phyloP scores from a whole-genome alignment of 1,140 invertebrate genomes.

The Leucophenga varia region DNA sequence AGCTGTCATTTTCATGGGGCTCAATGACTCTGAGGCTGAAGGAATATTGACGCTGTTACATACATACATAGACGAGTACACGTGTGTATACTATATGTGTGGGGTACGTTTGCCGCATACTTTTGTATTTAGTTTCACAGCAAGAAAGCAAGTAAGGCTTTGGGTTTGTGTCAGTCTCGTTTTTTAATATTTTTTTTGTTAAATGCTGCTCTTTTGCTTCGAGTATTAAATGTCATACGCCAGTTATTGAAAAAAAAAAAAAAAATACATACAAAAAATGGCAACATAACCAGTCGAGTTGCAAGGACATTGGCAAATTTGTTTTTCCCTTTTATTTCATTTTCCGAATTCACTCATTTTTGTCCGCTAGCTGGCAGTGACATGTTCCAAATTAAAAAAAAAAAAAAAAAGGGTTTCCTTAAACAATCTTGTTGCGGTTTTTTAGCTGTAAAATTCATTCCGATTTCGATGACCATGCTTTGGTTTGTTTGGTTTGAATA shows the following conservation, averaged over 20 bases:
- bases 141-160: constrained; percentile 5
- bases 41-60: no score
- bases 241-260: constrained; percentile 4
- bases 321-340: constrained; percentile 33
- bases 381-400: constrained; percentile 54
- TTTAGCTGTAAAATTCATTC: background rate
- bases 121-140: no score
- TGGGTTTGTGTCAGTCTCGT: background rate
- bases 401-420: constrained; percentile 52
- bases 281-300: constrained; percentile 41
- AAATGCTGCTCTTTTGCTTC: constrained; percentile 20
- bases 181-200: background rate
- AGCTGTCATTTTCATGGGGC: constrained; percentile 43
- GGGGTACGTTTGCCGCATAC: no score
- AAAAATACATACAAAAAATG: constrained; percentile 34
- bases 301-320: constrained; percentile 10
- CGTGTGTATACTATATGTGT: no score
- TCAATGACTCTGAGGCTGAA: no score
- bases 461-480: background rate
- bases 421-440: constrained; percentile 46
- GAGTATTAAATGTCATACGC: constrained; percentile 23
- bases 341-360: constrained; percentile 22
- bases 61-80: no score
- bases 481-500: no score
- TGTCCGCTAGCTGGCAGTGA: constrained; percentile 32